Conservation (phyloP, 2,888 invertebrate species). For the Fragum sueziense region DNA sequence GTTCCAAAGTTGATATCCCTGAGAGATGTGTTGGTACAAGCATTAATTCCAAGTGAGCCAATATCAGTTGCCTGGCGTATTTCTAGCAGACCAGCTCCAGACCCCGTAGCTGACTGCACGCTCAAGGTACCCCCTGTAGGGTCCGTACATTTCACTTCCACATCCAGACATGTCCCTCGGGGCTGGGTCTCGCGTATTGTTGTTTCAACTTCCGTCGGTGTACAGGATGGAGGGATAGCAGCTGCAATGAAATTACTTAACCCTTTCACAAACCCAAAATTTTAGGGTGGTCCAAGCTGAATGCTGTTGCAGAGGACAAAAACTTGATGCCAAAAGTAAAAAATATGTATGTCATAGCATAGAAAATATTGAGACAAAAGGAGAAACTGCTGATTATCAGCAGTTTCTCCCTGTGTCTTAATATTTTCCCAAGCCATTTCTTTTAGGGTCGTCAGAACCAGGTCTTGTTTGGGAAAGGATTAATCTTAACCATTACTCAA, state of each 20-base stretch:
- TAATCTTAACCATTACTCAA: too few species aligned
- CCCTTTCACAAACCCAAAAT: too few species aligned
- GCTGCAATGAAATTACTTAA: conserved; percentile 22
- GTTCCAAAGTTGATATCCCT: conserved; percentile 33
- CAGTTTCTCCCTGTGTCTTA: too few species aligned
- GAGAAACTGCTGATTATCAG: too few species aligned
- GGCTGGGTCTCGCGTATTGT: conserved; percentile 30
- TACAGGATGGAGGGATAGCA: conserved; percentile 39
- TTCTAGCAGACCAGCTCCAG: conserved; percentile 34
- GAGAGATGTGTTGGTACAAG: conserved; percentile 36
- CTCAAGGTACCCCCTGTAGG: conserved; percentile 20
- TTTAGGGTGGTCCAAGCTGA: too few species aligned
- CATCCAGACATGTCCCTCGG: conserved; percentile 34
- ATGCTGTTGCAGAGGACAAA: too few species aligned
- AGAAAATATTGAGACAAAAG: too few species aligned
- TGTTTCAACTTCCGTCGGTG: conserved; percentile 5
- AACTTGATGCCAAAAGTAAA: too few species aligned
- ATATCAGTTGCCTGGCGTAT: conserved; percentile 19
- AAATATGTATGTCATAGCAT: too few species aligned
- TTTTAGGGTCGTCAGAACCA: too few species aligned
- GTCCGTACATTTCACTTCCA: conserved; percentile 44
- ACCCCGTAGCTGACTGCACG: conserved; percentile 17
- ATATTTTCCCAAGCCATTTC: too few species aligned
- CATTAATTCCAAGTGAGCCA: conserved; percentile 37
- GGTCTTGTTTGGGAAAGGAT: too few species aligned